Base-by-base conservation (phyloP, 2,797 vertebrate species). In the Etheostoma perlongum region DNA sequence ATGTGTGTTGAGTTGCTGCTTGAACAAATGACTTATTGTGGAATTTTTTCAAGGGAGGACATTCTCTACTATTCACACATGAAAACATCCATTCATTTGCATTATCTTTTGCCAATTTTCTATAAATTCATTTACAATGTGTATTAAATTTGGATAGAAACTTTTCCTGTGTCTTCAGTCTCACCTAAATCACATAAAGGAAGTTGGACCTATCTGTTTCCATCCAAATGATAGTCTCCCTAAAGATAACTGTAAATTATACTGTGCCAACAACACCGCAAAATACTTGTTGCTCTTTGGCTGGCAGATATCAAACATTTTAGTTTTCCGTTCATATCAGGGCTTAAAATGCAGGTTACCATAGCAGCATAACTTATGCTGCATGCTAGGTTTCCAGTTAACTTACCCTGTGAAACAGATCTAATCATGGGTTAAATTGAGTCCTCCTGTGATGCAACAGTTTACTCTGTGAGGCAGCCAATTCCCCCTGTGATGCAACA, bases 371-470 rank as follows among this genome's bases (percentile, higher is more conserved):
- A 36, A 4, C 10, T 5, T 10, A 19, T 46, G 5, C 27, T 49
- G 23, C 15, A 12, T 16, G 40, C 14, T 15, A 33, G 4, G 44
- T 59, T 65, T 81, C 42, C 9, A 19, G 51, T 74, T 69, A 74
- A 61, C 52, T 64, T 8, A 2, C 1, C 36, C 36, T n/a, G 9
- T 21, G 4, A 76, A 74, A 42, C 46, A 30, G 54, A 73, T 76
- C 36, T 44, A 62, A 51, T 40, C 18, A 52, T 5, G 25, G 33
- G 33, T 72, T 73, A 42, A 67, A 42, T 14, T 14, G 40, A 79
- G 72, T 74, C 42, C 52, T 60, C 27, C 72, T 58, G 52, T 89
- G 82, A 89, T 78, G 86, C 78, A 89, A 90, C 79, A 73, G 46
- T 77, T 83, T 64, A 55, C 67, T 80, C 65, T 70, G 40, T 47